These are phyloP conservation scores for Augochlorella aurata DNA, from an alignment of 2,888 invertebrate genomes.

Conservation along the genomic window DNA sequence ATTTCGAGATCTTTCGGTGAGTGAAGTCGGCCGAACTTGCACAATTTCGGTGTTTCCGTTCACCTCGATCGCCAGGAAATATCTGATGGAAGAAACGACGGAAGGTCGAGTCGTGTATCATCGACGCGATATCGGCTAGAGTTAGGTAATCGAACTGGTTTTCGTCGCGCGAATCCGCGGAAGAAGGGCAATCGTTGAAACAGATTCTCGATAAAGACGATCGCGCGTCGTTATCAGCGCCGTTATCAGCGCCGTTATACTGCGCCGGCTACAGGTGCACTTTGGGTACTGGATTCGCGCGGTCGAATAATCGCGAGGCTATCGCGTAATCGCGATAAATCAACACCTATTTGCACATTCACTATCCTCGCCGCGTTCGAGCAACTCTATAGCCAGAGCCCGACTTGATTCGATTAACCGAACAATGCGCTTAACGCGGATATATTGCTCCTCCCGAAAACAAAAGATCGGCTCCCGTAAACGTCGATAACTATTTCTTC, in stretches of 20 bases:
- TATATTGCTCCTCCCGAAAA: too few species aligned
- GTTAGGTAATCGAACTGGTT: conserved; percentile 34
- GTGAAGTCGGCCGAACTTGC: background rate
- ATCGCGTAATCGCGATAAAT: background rate
- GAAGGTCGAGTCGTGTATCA: background rate
- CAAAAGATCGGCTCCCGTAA: background rate
- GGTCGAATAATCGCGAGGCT: background rate
- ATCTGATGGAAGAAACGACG: background rate
- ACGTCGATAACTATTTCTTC: background rate
- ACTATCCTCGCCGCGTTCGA: background rate
- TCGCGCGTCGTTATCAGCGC: background rate
- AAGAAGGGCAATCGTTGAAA: conserved; percentile 28
- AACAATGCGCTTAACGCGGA: background rate
- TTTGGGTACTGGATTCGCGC: background rate
- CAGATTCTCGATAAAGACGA: conserved; percentile 6
- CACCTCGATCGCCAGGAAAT: background rate
- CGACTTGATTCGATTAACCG: background rate
- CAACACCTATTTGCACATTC: background rate
- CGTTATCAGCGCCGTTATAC: too few species aligned
- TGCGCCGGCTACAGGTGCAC: background rate
- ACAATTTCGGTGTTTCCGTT: conserved; percentile 15
- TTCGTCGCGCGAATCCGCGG: conserved; percentile 9
- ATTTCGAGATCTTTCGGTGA: background rate
- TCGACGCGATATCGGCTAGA: conserved; percentile 18
- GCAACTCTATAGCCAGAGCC: background rate